Percentiles rank a stretch among this genome's conserved stretches.
phyloP scores from a whole-genome alignment of 2,888 invertebrate species.

The Rhingia campestris region DNA sequence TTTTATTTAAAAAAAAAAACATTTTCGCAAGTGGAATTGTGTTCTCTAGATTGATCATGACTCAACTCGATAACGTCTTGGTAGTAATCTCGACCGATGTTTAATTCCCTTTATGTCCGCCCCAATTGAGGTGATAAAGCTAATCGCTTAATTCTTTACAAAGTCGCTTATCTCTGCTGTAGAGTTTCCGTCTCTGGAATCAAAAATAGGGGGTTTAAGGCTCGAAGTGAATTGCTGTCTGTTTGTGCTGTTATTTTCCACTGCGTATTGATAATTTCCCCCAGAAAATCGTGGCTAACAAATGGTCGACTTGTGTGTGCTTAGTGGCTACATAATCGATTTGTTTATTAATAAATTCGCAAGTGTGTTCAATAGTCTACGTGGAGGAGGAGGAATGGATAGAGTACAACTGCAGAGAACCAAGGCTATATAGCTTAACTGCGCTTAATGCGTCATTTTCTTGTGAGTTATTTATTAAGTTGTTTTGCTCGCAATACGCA shows the following conservation, averaged over 20 bases:
- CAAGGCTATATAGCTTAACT: not conserved
- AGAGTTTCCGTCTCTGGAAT: slow-evolving; percentile 17
- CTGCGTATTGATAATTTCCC: slow-evolving; percentile 28
- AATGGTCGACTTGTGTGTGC: not conserved
- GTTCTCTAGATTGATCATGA: not conserved
- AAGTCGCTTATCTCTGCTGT: slow-evolving; percentile 29
- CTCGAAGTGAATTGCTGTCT: slow-evolving; percentile 30
- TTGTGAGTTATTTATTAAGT: not conserved
- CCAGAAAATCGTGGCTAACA: not conserved
- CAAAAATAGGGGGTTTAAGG: slow-evolving; percentile 20
- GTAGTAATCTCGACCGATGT: slow-evolving; percentile 19
- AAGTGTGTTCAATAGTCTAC: not conserved
- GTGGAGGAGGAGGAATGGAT: not conserved
- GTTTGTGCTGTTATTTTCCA: slow-evolving; percentile 8
- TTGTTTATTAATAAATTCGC: slow-evolving; percentile 20
- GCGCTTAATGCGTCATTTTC: not conserved
- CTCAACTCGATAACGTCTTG: slow-evolving; percentile 10
- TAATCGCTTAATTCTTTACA: slow-evolving; percentile 42
- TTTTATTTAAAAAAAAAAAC: not conserved
- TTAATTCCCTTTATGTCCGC: slow-evolving; percentile 30
- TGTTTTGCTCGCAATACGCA: no score
- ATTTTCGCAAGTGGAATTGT: not conserved
- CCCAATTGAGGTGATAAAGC: slow-evolving; percentile 52
- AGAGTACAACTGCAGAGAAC: not conserved
- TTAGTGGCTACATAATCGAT: slow-evolving; percentile 30